Evolutionary conservation across 2,888 invertebrate genomes (phyloP), one percentile per base, ranked within the genome.

Genomic region (Cepaea hortensis): DNA sequence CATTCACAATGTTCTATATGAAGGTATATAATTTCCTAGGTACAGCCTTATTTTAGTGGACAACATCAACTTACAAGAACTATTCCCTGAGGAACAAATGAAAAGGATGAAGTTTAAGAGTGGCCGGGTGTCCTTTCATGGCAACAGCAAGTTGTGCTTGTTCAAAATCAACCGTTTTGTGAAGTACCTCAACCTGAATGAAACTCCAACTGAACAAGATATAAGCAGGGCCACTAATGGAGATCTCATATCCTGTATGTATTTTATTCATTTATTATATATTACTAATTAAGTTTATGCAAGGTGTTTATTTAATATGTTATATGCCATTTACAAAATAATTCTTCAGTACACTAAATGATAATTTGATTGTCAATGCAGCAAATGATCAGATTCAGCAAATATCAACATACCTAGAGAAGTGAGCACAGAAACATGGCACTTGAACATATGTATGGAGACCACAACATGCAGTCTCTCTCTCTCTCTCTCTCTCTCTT

Each of bases 141-240:
- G 97, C 94, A 99, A 99, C 95, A 97, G 97, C 6, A 98, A 97
- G 94, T 95, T 99, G 65, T 99, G 98, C 94, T 95, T 96, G 87
- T 95, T 96, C 87, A 96, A 96, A 92, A 98, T 99, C 89, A 95
- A 96, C 86, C 95, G 96, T 68, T 95, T 96, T 80, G 90, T 94
- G 70, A 83, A 88, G 3, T 77, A 87, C 11, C 85, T 91, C 61
- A 89, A 90, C 20, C 83, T 90, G 81, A 88, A 75, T n/a, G 85
- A 88, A 81, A 88, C 88, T 84, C 82, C 91, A 82, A 88, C 87
- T 79, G 96, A 96, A 85, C 95, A 96, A 70, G 98, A 98, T 93
- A 97, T 98, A 0, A 97, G 98, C 6, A 95, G 95, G 9, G 96
- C 96, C 92, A 97, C 97, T 82, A 98, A 99, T 94, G 98, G 98